A percentile compares a stretch with the other conserved stretches of the same genome.
These are phyloP conservation scores for Melanargia galathea DNA, from an alignment of 2,888 invertebrate genomes.

Conservation along the genomic window DNA sequence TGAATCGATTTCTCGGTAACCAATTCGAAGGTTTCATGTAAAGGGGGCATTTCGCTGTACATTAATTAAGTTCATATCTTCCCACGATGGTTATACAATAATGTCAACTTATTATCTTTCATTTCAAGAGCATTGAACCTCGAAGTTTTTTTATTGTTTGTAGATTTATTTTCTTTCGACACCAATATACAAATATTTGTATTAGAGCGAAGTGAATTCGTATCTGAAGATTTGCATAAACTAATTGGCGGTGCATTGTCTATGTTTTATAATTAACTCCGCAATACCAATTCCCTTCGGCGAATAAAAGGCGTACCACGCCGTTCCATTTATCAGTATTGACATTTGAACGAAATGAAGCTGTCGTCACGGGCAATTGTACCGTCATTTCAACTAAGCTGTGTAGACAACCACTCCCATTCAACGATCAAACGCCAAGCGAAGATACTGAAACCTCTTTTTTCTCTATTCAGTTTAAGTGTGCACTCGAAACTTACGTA, in stretches of 20 bases:
- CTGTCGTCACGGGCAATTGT: constrained; percentile 79
- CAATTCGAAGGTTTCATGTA: constrained; percentile 63
- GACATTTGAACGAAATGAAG: constrained; percentile 79
- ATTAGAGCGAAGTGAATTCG: neutral
- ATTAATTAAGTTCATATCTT: constrained; percentile 49
- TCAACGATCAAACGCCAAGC: constrained; percentile 72
- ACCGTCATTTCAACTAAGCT: constrained; percentile 76
- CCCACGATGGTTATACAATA: constrained; percentile 9
- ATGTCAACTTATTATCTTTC: neutral
- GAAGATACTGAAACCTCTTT: constrained; percentile 41
- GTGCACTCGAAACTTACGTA: constrained; percentile 28
- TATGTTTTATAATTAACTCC: constrained; percentile 68
- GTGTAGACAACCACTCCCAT: constrained; percentile 74
- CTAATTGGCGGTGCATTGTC: constrained; percentile 24
- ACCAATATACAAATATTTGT: neutral
- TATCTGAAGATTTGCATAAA: constrained; percentile 20
- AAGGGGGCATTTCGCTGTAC: constrained; percentile 52
- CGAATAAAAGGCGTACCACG: constrained; percentile 59
- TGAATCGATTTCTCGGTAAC: constrained; percentile 66
- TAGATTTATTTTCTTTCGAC: neutral
- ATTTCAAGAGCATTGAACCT: neutral
- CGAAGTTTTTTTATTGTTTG: neutral
- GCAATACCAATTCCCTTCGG: constrained; percentile 62
- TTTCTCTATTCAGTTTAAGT: constrained; percentile 33
- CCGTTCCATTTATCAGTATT: constrained; percentile 69